A percentile compares a stretch with the other conserved stretches of the same genome.
phyloP scores from a whole-genome alignment of 2,797 vertebrate species.

The Pangasius sanitwongsei region DNA sequence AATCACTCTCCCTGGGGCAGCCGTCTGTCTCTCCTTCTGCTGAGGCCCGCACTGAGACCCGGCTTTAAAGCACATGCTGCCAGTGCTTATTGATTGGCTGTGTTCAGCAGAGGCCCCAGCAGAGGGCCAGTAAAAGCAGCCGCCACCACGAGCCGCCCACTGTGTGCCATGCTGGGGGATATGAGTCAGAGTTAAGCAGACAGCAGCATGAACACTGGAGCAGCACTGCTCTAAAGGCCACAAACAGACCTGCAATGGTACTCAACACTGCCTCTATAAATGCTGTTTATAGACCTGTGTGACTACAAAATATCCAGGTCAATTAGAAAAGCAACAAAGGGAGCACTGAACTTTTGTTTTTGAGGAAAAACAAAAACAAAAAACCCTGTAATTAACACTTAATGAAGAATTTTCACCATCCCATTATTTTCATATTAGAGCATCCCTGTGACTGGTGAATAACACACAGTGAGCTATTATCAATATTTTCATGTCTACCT shows the following conservation, averaged over 20 bases:
- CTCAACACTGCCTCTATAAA: constrained; percentile 3
- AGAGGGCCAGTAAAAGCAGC: constrained; percentile 30
- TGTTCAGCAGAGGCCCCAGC: constrained; percentile 26
- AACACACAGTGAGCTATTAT: not conserved
- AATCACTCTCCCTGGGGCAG: constrained; percentile 43
- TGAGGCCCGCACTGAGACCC: not conserved
- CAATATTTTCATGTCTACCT: too few species aligned
- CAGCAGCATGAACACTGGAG: constrained; percentile 29
- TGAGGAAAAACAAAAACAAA: too few species aligned
- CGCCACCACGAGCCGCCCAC: constrained; percentile 27
- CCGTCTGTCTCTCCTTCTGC: constrained; percentile 49
- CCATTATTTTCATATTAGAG: not conserved
- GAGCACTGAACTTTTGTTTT: not conserved
- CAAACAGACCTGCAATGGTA: constrained; percentile 21
- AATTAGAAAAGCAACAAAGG: not conserved
- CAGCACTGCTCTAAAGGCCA: constrained; percentile 20
- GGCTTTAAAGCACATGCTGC: constrained; percentile 20
- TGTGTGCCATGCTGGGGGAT: constrained; percentile 38
- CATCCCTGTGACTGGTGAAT: not conserved
- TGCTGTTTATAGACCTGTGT: constrained; percentile 2
- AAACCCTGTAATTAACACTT: not conserved
- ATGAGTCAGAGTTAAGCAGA: constrained; percentile 39
- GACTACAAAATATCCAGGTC: constrained; percentile 6
- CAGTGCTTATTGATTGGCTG: constrained; percentile 37
- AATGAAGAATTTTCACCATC: not conserved